These are phyloP conservation scores for Axis porcinus DNA, from an alignment of 2,113 vertebrate species.

Conservation along the genomic window DNA sequence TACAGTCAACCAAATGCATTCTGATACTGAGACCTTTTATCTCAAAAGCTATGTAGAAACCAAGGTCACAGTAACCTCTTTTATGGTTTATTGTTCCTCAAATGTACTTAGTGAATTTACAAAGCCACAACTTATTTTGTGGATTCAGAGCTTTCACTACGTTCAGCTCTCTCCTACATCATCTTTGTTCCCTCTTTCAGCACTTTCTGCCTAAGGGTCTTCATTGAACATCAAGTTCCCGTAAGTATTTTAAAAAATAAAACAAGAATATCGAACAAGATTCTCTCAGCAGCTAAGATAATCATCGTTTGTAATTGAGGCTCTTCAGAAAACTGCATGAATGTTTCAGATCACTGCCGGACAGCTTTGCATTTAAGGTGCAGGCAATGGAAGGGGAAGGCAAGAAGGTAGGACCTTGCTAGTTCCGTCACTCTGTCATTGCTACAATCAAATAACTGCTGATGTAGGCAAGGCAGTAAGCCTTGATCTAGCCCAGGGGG, in stretches of 20 bases:
- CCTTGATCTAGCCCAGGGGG: neutral
- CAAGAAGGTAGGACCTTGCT: neutral
- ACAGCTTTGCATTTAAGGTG: neutral
- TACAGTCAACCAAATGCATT: constrained; percentile 48
- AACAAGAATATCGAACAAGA: constrained; percentile 9
- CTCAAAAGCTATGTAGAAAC: constrained; percentile 64
- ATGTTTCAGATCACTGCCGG: neutral
- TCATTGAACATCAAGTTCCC: constrained; percentile 49
- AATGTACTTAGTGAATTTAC: constrained; percentile 64
- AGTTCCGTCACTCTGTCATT: neutral
- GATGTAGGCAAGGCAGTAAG: neutral
- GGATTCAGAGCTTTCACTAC: neutral
- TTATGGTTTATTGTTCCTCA: constrained; percentile 58
- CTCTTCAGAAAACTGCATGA: neutral
- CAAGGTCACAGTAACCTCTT: constrained; percentile 53
- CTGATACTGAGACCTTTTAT: constrained; percentile 68
- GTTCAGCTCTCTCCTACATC: neutral
- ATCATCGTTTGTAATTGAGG: neutral
- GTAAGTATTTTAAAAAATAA: constrained; percentile 37
- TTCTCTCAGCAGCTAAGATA: constrained; percentile 16
- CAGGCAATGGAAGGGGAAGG: neutral
- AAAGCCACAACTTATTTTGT: constrained; percentile 6
- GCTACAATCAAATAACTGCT: neutral
- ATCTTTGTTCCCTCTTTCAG: neutral
- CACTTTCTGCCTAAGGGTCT: neutral